Conservation (phyloP, 2,888 invertebrate species). For the Synergus laeviventris region DNA sequence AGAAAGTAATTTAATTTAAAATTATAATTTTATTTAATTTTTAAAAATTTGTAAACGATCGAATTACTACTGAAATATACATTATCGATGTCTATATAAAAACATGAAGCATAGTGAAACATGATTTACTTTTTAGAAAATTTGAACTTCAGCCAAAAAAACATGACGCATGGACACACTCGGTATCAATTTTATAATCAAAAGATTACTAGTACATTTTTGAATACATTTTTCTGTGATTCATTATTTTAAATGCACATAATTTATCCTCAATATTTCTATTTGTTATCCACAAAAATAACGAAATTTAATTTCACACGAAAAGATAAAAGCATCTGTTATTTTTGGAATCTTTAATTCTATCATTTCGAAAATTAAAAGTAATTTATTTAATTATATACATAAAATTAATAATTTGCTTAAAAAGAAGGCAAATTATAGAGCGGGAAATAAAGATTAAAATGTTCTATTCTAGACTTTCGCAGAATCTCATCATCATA, state of each 20-base stretch:
- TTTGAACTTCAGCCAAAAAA: constrained; percentile 4
- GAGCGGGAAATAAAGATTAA: neutral
- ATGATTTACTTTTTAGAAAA: constrained; percentile 10
- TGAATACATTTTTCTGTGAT: too few relatives aligned
- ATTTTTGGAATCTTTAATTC: neutral
- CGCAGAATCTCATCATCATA: constrained; percentile 36
- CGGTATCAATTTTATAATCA: neutral
- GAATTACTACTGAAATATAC: neutral
- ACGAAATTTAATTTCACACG: neutral
- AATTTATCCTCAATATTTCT: neutral
- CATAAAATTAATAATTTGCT: neutral
- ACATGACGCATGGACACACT: neutral
- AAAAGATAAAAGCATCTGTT: neutral
- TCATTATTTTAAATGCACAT: too few relatives aligned
- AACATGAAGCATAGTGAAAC: constrained; percentile 1
- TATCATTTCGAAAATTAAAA: neutral
- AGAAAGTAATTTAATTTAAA: neutral
- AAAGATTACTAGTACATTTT: neutral
- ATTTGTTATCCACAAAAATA: neutral
- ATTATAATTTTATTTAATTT: neutral
- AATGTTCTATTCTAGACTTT: neutral
- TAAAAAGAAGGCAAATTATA: neutral
- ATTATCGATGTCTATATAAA: neutral
- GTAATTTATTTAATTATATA: neutral
- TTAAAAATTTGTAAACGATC: neutral